phyloP scores from a whole-genome alignment of 2,797 vertebrate species.

The Neosalanx taihuensis region DNA sequence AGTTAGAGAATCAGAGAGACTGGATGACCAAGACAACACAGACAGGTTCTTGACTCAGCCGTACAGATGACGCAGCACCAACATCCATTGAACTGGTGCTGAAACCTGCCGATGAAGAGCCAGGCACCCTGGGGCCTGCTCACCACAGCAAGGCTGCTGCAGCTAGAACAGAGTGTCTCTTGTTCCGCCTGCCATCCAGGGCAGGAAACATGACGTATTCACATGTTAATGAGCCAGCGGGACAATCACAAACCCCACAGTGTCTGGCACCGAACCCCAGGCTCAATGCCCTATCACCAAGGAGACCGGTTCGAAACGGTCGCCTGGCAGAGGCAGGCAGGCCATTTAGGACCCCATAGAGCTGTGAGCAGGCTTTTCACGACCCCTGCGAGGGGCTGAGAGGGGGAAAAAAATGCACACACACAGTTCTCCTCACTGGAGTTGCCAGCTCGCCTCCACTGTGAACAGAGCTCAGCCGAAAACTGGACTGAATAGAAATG shows the following conservation, averaged over 20 bases:
- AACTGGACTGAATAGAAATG: background rate
- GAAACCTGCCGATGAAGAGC: slow-evolving; percentile 51
- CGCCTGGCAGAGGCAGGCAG: slow-evolving; percentile 20
- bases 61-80: slow-evolving; percentile 46
- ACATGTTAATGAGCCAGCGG: slow-evolving; percentile 70
- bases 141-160: slow-evolving; percentile 32
- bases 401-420: slow-evolving; percentile 5
- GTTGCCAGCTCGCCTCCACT: background rate
- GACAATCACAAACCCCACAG: slow-evolving; percentile 41
- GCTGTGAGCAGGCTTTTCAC: slow-evolving; percentile 1
- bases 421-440: background rate
- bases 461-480: background rate
- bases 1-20: background rate
- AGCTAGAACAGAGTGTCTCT: slow-evolving; percentile 70
- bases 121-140: slow-evolving; percentile 49
- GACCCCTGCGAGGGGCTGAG: slow-evolving; percentile 15
- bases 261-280: slow-evolving; percentile 44
- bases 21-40: background rate
- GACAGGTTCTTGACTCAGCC: background rate
- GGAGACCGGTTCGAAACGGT: slow-evolving; percentile 44
- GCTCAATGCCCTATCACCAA: slow-evolving; percentile 42
- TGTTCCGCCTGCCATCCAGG: slow-evolving; percentile 65
- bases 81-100: slow-evolving; percentile 53
- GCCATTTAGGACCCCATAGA: slow-evolving; percentile 12
- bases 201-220: slow-evolving; percentile 72